A percentile compares a stretch with the other conserved stretches of the same genome.
Evolutionary conservation across 1,140 invertebrate genomes (phyloP).

Genomic region (Drosophila albomicans): DNA sequence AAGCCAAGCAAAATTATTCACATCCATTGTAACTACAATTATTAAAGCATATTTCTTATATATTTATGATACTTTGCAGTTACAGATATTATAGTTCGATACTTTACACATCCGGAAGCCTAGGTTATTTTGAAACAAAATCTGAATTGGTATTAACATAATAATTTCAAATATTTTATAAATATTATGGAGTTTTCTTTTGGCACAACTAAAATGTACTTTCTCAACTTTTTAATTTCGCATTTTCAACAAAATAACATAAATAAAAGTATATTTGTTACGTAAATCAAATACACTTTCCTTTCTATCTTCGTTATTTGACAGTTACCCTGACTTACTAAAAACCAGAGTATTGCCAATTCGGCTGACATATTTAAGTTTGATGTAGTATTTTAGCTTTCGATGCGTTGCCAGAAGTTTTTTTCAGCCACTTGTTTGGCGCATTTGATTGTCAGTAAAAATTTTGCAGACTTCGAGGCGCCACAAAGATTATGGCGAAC

Average conservation of each 20-base stretch:
- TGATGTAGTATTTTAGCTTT: constrained; percentile 28
- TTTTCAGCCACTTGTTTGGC: constrained; percentile 51
- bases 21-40: neutral
- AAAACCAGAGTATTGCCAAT: constrained; percentile 13
- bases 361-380: neutral
- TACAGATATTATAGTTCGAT: neutral
- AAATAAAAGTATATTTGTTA: no score
- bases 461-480: constrained; percentile 79
- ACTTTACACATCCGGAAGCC: no score
- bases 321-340: neutral
- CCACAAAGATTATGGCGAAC: constrained; percentile 74
- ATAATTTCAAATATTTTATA: no score
- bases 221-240: no score
- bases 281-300: no score
- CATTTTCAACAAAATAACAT: no score
- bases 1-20: constrained; percentile 1
- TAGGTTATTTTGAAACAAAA: no score
- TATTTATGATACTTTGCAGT: neutral
- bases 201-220: no score
- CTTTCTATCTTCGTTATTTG: no score
- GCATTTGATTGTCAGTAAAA: constrained; percentile 76
- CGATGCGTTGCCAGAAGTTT: constrained; percentile 54
- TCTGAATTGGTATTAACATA: no score
- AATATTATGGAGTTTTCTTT: no score
- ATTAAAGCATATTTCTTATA: neutral